Evolutionary conservation across 2,888 invertebrate species (phyloP), one percentile per base, ranked within the genome.

Genomic region (Monochamus alternatus): DNA sequence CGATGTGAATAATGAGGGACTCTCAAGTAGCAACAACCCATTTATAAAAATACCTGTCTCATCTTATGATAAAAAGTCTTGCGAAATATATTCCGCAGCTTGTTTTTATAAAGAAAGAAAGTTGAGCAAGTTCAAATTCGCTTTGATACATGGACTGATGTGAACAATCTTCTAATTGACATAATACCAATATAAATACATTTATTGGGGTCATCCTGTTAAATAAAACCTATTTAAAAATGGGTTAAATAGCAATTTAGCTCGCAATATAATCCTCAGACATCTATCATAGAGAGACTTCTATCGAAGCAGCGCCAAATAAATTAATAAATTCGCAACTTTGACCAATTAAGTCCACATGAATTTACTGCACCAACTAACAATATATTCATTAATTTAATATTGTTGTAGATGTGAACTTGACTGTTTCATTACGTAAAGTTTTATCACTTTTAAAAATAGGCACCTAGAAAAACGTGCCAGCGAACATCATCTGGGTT

Each of bases 381-480:
- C 55, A 55, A 3, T 55, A n/a, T 14, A 59, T 59, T 22, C 32
- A 55, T 58, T 68, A 68, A 43, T 68, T 52, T 59, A 32, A 58
- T 59, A 51, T 68, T 58, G 68, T 43, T 38, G 43, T 55, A 14
- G n/a, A 5, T 47, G 47, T 47, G 47, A 22, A 55, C 55, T 55
- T 55, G n/a, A 55, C n/a, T 12, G 9, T 47, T 47, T 0, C 22
- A 14, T 22, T 55, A 55, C 5, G 14, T 47, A 12, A 47, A 47
- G n/a, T 22, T 55, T 55, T 55, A 47, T 67, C 66, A 38, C 12
- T 68, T 43, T 58, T 68, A 68, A 68, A 68, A 68, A 68, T 68
- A 68, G 59, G 59, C 14, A 5, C 8, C 38, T 38, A 38, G 38
- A 68, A 58, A 30, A 59, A 59, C 55, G n/a, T n/a, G n/a, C 22